phyloP scores from a whole-genome alignment of 2,888 invertebrate species.

The Meghimatium bilineatum region DNA sequence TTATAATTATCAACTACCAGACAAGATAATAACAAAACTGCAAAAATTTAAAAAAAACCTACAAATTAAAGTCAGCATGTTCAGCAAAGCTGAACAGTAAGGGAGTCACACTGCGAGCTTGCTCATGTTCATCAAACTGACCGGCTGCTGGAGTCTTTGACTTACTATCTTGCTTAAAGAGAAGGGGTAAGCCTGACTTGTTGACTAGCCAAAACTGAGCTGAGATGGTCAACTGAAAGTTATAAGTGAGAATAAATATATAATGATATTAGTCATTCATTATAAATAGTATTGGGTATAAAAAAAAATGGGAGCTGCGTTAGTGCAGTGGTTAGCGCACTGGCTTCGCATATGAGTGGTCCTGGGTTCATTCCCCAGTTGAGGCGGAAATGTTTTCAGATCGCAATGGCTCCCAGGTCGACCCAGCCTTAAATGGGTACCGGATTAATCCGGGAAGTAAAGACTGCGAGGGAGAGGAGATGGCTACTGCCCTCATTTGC shows the following conservation, averaged over 20 bases:
- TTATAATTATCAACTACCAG: background rate
- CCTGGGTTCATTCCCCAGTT: too few relatives aligned
- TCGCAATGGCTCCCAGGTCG: too few relatives aligned
- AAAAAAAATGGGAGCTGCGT: too few relatives aligned
- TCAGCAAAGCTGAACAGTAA: slow-evolving; percentile 95
- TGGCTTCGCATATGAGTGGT: too few relatives aligned
- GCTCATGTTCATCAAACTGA: slow-evolving; percentile 95
- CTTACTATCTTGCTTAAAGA: slow-evolving; percentile 90
- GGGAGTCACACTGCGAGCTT: slow-evolving; percentile 93
- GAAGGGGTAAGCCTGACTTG: slow-evolving; percentile 94
- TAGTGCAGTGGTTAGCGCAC: too few relatives aligned
- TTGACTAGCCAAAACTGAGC: slow-evolving; percentile 97
- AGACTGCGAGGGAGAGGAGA: too few relatives aligned
- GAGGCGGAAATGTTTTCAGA: too few relatives aligned
- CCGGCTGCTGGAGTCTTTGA: slow-evolving; percentile 81
- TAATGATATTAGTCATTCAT: background rate
- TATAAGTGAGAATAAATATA: background rate
- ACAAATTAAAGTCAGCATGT: slow-evolving; percentile 83
- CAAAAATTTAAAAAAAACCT: slow-evolving; percentile 51
- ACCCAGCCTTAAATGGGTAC: too few relatives aligned
- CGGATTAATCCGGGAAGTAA: too few relatives aligned
- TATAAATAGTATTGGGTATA: too few relatives aligned
- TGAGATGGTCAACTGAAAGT: slow-evolving; percentile 83
- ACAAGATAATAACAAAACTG: background rate
- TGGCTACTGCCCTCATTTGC: too few relatives aligned